Base-by-base conservation (phyloP, 2,113 vertebrate genomes). In the Diglossa brunneiventris region DNA sequence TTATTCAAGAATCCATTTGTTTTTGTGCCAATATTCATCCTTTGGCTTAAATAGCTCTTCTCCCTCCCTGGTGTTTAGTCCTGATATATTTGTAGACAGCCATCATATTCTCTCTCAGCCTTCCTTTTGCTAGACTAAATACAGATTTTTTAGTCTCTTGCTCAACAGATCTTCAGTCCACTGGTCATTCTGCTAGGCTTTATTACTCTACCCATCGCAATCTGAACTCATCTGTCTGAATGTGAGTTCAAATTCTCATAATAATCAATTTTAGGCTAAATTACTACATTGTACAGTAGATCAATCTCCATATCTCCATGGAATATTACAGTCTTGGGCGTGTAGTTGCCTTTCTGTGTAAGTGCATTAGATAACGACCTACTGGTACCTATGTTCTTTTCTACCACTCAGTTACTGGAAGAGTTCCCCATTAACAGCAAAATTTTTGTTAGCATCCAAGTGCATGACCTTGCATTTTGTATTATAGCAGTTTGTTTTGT, bases 51-150 rank as follows among this genome's bases (percentile, higher is more conserved):
- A 92, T 75, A 95, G 52, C 61, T 92, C 77, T 91, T 94, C 83
- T 93, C 76, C n/a, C 56, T 94, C 86, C 47, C 52, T 72, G 62
- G 77, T 87, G 91, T 94, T 93, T 92, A 93, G 84, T 56, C 86
- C 55, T 79, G 91, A 74, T 96, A 22, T 93, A 95, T 96, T 97
- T 97, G 87, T 95, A 97, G 96, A 81, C 68, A 66, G 91, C 85
- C 85, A 84, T 92, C 87, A n/a, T 97, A 92, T 91, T 90, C 77
- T 80, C 35, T 94, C 80, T 92, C 73, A 94, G 86, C 64, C 96
- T 95, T 89, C 47, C 80, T 94, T 96, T 95, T 87, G 56, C 92
- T 93, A 84, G 73, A 90, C 76, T 72, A 89, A 95, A 67, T 55
- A 87, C 81, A 67, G 47, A 63, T 81, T 83, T 87, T 93, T 74